Base-by-base conservation (phyloP, 2,888 invertebrate genomes). In the Plagodis dolabraria region DNA sequence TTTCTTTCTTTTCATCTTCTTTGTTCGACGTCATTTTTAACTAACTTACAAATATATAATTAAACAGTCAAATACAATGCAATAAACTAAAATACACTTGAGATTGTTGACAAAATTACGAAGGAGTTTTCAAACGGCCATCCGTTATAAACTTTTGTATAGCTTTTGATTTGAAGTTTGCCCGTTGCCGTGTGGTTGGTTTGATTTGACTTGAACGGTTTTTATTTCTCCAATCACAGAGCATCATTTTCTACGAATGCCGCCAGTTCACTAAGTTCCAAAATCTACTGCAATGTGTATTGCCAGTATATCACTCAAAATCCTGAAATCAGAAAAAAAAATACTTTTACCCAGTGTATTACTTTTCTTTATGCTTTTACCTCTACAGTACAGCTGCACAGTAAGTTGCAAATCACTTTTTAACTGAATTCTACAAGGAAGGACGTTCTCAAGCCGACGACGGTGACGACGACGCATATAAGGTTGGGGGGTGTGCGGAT, bases 1-100 rank as follows among this genome's bases (percentile, higher is more conserved):
- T 96, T 87, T 95, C 95, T 82, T 94, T 94, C 83, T 94, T 94
- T 77, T 94, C 94, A 63, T 91, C 92, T 86, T 90, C 89, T 77
- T 88, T 89, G 77, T 82, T 83, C 71, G 92, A 88, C 74, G 92
- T 85, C 93, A 93, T 93, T 87, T 87, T 91, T 83, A 87, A 87
- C 87, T 87, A 89, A 79, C 87, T 89, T 89, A 86, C 86, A 87
- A 40, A 40, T 5, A 89, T 87, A 87, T 80, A 85, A 82, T 60
- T 86, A 75, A 83, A 80, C 77, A 84, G 76, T 85, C 77, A 84
- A 87, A 80, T 83, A 87, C 84, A 85, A 80, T 72, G 73, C 77
- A 82, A 75, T 77, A 83, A 71, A 69, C 75, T 71, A 77, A 43
- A 60, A 80, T 79, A 82, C 70, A 78, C 73, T 76, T 76, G 40